phyloP scores from a whole-genome alignment of 2,888 invertebrate genomes.

The Agrenia bidenticulata region DNA sequence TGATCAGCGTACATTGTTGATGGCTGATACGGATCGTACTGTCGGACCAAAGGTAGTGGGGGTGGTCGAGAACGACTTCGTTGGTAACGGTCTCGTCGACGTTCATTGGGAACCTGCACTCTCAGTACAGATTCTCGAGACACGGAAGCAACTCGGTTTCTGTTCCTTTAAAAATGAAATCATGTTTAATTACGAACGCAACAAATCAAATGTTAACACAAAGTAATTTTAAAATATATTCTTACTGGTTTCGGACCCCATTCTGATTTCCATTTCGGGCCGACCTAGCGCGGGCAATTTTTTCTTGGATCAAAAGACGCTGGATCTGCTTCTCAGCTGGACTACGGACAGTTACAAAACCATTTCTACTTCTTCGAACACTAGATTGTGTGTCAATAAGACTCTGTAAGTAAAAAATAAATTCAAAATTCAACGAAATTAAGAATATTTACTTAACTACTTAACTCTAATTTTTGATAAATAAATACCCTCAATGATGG shows the following conservation, averaged over 20 bases:
- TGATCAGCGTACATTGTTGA: slow-evolving; percentile 14
- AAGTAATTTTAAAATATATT: too few relatives aligned
- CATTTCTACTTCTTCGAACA: slow-evolving; percentile 24
- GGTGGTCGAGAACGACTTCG: not conserved
- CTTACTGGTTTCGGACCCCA: not conserved
- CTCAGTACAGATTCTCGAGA: not conserved
- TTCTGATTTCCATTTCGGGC: slow-evolving; percentile 7
- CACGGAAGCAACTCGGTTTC: not conserved
- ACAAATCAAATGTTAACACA: not conserved
- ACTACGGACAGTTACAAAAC: slow-evolving; percentile 41
- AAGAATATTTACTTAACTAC: too few relatives aligned
- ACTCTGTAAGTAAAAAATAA: not conserved
- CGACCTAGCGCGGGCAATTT: slow-evolving; percentile 43
- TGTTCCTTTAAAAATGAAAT: too few relatives aligned
- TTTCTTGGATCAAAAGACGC: slow-evolving; percentile 40
- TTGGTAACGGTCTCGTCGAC: slow-evolving; percentile 10
- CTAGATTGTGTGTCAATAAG: not conserved
- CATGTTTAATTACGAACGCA: too few relatives aligned
- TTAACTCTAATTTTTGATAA: too few relatives aligned
- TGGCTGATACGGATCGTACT: not conserved
- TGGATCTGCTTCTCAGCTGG: slow-evolving; percentile 36
- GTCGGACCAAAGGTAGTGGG: not conserved
- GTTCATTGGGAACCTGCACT: slow-evolving; percentile 20
- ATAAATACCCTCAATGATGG: too few relatives aligned
- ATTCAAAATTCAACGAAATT: too few relatives aligned